Conservation (phyloP, 2,797 vertebrate species). For the Oryzias sinensis region DNA sequence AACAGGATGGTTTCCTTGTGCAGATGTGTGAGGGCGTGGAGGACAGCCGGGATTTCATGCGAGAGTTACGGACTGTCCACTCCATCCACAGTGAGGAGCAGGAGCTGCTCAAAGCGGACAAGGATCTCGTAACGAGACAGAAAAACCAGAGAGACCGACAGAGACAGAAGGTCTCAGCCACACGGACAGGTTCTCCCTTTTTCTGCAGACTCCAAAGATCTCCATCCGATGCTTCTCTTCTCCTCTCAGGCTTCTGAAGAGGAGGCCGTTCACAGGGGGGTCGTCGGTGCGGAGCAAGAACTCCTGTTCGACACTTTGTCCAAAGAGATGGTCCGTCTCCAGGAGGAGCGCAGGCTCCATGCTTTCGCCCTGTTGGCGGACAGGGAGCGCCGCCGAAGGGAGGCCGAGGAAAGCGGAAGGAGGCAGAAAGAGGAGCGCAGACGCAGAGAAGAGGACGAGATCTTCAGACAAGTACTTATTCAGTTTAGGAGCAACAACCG, state of each 20-base stretch:
- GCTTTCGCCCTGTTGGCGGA: conserved; percentile 88
- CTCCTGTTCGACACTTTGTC: conserved; percentile 87
- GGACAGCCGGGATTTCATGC: conserved; percentile 83
- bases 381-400: conserved; percentile 82
- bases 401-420: conserved; percentile 90
- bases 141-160: conserved; percentile 75
- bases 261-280: conserved; percentile 72
- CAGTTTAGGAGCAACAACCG: not conserved
- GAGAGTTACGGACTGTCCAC: conserved; percentile 83
- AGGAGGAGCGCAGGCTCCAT: conserved; percentile 89
- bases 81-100: conserved; percentile 82
- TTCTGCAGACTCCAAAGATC: not conserved
- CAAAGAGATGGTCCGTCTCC: conserved; percentile 89
- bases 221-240: not conserved
- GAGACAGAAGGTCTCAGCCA: conserved; percentile 72
- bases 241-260: conserved; percentile 67
- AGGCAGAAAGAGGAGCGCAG: conserved; percentile 86
- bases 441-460: conserved; percentile 85
- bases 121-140: conserved; percentile 69
- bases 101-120: conserved; percentile 76
- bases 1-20: not conserved
- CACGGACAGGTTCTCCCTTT: not conserved
- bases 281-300: conserved; percentile 79
- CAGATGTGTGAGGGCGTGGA: conserved; percentile 91
- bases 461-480: conserved; percentile 85